Evolutionary conservation across 2,113 vertebrate species (phyloP).

Genomic region (Xenopus borealis): DNA sequence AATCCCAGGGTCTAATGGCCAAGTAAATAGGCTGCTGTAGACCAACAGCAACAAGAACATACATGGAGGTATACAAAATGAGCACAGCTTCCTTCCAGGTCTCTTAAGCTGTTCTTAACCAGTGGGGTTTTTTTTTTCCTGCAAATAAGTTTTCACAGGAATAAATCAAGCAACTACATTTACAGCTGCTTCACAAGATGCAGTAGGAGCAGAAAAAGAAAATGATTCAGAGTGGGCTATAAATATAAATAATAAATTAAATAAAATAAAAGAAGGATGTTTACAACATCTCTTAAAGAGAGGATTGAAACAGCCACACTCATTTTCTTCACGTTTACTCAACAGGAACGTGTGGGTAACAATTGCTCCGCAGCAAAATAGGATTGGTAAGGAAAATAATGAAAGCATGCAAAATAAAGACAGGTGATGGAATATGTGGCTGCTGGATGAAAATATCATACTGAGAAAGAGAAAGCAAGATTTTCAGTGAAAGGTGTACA

Average conservation of each 20-base stretch:
- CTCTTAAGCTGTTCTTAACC: conserved; percentile 3
- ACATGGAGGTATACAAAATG: background rate
- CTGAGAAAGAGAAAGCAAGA: too few relatives aligned
- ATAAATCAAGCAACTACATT: conserved; percentile 16
- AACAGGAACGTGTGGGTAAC: too few relatives aligned
- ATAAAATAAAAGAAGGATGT: background rate
- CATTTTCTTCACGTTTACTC: too few relatives aligned
- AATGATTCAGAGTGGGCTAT: background rate
- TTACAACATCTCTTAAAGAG: background rate
- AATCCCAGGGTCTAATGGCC: background rate
- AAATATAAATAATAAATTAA: background rate
- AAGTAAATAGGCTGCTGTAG: conserved; percentile 1
- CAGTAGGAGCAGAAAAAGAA: background rate
- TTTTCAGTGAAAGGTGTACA: too few relatives aligned
- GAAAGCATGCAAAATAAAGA: too few relatives aligned
- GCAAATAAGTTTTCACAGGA: background rate
- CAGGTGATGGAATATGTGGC: too few relatives aligned
- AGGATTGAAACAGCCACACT: background rate
- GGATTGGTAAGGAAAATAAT: background rate
- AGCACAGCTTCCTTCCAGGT: conserved; percentile 15
- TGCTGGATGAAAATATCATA: too few relatives aligned
- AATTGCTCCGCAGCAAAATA: too few relatives aligned
- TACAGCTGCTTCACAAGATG: conserved; percentile 14
- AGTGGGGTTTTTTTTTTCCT: background rate
- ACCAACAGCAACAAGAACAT: conserved; percentile 11